A percentile compares a stretch with the other conserved stretches of the same genome.
Conservation (phyloP, 2,797 vertebrate genomes). For the Pyrocephalus nanus region DNA sequence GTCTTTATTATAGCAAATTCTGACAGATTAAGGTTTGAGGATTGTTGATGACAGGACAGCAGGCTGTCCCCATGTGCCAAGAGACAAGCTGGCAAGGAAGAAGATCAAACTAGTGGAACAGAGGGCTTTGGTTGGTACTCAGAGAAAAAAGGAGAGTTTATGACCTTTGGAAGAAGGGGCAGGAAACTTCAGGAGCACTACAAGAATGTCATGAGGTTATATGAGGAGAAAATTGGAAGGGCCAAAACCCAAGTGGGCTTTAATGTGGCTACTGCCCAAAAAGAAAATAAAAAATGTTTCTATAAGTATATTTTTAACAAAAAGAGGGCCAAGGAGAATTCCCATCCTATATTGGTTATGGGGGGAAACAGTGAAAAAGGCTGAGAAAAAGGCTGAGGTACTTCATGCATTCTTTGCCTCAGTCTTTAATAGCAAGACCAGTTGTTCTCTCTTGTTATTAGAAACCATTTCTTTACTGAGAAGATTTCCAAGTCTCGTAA, state of each 20-base stretch:
- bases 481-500: neutral
- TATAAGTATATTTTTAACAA: neutral
- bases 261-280: neutral
- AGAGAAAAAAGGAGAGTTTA: neutral
- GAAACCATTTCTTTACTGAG: neutral
- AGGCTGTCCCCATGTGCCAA: neutral
- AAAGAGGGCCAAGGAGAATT: neutral
- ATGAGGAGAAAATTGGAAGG: neutral
- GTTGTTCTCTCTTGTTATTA: neutral
- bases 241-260: rapidly evolving
- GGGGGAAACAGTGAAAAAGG: neutral
- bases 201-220: neutral
- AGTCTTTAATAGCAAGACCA: neutral
- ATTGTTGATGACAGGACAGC: neutral
- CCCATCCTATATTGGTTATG: neutral
- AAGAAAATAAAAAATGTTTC: neutral
- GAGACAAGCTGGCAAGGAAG: rapidly evolving
- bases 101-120: neutral
- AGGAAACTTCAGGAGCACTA: neutral
- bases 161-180: neutral
- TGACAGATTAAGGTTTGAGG: neutral
- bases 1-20: neutral
- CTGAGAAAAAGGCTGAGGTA: neutral
- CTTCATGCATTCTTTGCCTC: neutral
- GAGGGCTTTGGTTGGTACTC: neutral